phyloP scores from a whole-genome alignment of 2,113 vertebrate species.

The Cranoglanis bouderius region DNA sequence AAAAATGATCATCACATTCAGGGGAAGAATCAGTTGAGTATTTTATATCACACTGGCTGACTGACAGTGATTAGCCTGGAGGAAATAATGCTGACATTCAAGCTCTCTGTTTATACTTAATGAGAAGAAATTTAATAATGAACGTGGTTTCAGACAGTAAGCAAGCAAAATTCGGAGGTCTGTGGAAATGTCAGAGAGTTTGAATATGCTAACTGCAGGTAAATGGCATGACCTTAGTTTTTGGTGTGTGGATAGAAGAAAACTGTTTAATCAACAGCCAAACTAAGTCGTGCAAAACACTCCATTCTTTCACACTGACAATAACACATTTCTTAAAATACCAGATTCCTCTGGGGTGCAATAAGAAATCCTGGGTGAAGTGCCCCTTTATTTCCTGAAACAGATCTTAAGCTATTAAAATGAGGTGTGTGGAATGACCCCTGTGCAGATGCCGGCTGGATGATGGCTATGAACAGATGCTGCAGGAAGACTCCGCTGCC shows the following conservation, averaged over 20 bases:
- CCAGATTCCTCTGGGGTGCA: not conserved
- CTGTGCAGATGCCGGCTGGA: constrained; percentile 19
- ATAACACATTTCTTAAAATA: constrained; percentile 6
- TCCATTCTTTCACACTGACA: not conserved
- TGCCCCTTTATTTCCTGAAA: constrained; percentile 8
- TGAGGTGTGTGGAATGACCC: constrained; percentile 34
- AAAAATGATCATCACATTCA: not conserved
- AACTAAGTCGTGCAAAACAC: constrained; percentile 3
- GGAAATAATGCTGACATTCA: not conserved
- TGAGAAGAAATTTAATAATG: not conserved
- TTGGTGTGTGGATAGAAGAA: constrained; percentile 11
- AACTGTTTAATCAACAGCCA: constrained; percentile 8
- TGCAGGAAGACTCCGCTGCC: constrained; percentile 23
- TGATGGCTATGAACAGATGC: constrained; percentile 47
- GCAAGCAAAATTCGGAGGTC: not conserved
- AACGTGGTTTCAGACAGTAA: constrained; percentile 8
- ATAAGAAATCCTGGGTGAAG: constrained; percentile 10
- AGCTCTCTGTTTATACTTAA: constrained; percentile 9
- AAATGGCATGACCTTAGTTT: not conserved
- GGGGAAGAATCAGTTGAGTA: not conserved
- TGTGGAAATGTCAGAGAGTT: constrained; percentile 30
- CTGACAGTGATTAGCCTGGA: not conserved
- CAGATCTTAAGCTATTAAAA: constrained; percentile 38
- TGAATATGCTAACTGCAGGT: constrained; percentile 14
- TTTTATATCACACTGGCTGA: not conserved